Percentiles rank a stretch among this genome's conserved stretches.
Conservation (phyloP, 2,113 vertebrate genomes). For the Calypte anna region DNA sequence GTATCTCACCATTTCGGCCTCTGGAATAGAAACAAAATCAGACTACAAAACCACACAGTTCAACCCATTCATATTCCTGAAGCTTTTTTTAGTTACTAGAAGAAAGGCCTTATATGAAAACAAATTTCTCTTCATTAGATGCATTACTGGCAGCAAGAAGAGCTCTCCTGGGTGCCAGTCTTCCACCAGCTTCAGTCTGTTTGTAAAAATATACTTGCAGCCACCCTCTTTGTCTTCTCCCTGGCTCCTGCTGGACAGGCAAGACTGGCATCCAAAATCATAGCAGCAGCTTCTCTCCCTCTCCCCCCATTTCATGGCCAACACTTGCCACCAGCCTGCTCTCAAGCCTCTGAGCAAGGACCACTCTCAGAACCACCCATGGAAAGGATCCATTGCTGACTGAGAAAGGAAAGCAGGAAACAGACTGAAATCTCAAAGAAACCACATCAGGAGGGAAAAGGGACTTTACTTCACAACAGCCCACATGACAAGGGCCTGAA, state of each 20-base stretch:
- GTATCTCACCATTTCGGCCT: neutral
- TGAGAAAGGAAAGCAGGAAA: neutral
- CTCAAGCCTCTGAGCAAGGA: neutral
- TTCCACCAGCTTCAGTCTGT: neutral
- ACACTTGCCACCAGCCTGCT: neutral
- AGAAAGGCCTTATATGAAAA: neutral
- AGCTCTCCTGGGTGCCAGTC: neutral
- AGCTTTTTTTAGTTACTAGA: neutral
- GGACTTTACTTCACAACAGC: neutral
- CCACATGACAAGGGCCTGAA: neutral
- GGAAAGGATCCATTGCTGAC: neutral
- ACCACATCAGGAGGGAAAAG: neutral
- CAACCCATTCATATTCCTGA: neutral
- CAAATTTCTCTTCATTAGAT: neutral
- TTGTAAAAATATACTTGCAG: neutral
- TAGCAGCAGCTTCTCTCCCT: neutral
- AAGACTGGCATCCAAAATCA: neutral
- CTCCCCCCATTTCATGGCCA: accelerated
- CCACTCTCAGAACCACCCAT: accelerated
- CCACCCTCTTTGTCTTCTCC: neutral
- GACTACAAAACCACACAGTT: neutral
- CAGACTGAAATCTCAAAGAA: neutral
- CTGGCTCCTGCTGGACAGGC: neutral
- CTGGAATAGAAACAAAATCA: neutral
- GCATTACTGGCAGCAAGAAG: neutral